Base-by-base conservation (phyloP, 2,888 invertebrate genomes). In the Kryphioiulus occultus region DNA sequence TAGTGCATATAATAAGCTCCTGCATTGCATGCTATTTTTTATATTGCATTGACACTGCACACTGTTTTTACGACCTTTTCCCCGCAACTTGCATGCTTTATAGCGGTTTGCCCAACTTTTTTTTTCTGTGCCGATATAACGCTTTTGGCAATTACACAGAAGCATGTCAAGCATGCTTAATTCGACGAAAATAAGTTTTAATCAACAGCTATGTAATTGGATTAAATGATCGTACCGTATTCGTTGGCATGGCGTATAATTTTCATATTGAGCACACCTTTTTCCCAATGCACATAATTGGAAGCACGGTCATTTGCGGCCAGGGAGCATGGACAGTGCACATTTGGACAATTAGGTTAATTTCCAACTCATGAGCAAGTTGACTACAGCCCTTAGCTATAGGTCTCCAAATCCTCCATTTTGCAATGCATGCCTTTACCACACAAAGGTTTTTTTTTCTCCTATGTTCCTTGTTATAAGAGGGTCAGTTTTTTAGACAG, bases 191-290 rank as follows among this genome's bases (percentile, higher is more conserved):
- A 78, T 78, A 78, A 78, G 78, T 78, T 78, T 78, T 78, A 78
- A 78, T 78, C 78, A 78, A 78, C 78, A 78, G 78, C 78, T 78
- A 78, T 32, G 78, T 78, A 78, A 78, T 78, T 78, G 78, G 78
- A 78, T 78, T 78, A 78, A 78, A 78, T 78, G 78, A 78, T 78
- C 78, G 12, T 30, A 17, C 78, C 78, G 17, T 30, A 78, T 30
- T 78, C 78, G 30, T 30, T 30, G 2, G 30, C 78, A 30, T n/a
- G 30, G 78, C 78, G 78, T 78, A 78, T 78, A 78, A 78, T 78
- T 32, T 68, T 10, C 78, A 30, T 30, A 30, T 78, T 78, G 9
- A 9, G 30, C 78, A 78, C 78, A 30, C 78, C 30, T 78, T 78
- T 78, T 78, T 22, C 4, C 53, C 0, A 15, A 30, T 78, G 30